These are phyloP conservation scores for Percopsis transmontana DNA, from an alignment of 2,113 vertebrate genomes.

Conservation along the genomic window DNA sequence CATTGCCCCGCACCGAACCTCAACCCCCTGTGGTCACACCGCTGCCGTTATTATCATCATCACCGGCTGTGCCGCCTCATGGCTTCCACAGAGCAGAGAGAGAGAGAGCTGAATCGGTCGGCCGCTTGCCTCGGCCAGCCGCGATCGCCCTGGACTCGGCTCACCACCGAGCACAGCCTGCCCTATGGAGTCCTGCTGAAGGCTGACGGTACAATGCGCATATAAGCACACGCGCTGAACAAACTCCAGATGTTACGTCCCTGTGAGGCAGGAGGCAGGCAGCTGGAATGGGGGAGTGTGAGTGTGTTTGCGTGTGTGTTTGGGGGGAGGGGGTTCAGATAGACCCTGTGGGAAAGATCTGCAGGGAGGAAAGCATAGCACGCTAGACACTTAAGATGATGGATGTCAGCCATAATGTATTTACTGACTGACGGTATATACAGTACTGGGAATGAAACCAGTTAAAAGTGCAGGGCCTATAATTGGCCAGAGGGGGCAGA, in stretches of 20 bases:
- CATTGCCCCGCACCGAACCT: neutral
- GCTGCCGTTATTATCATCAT: conserved; percentile 20
- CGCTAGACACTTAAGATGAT: too few relatives aligned
- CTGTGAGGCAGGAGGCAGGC: conserved; percentile 56
- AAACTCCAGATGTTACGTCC: conserved; percentile 60
- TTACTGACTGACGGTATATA: too few relatives aligned
- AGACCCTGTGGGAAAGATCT: neutral
- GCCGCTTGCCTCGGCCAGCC: conserved; percentile 29
- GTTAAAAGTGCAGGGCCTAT: too few relatives aligned
- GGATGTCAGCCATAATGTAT: too few relatives aligned
- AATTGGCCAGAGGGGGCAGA: too few relatives aligned
- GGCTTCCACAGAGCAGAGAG: conserved; percentile 23
- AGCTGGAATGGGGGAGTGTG: conserved; percentile 28
- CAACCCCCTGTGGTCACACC: conserved; percentile 15
- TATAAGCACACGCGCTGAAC: neutral
- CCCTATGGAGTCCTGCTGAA: conserved; percentile 11
- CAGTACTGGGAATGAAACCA: too few relatives aligned
- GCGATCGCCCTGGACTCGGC: conserved; percentile 20
- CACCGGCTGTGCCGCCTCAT: conserved; percentile 16
- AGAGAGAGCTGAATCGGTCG: conserved; percentile 29
- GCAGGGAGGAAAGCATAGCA: neutral
- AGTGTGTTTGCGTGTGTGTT: neutral
- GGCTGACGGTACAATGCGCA: neutral
- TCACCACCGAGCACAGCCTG: conserved; percentile 21
- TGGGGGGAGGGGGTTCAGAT: neutral